Conservation (phyloP, 2,888 invertebrate genomes). For the Sesia apiformis region DNA sequence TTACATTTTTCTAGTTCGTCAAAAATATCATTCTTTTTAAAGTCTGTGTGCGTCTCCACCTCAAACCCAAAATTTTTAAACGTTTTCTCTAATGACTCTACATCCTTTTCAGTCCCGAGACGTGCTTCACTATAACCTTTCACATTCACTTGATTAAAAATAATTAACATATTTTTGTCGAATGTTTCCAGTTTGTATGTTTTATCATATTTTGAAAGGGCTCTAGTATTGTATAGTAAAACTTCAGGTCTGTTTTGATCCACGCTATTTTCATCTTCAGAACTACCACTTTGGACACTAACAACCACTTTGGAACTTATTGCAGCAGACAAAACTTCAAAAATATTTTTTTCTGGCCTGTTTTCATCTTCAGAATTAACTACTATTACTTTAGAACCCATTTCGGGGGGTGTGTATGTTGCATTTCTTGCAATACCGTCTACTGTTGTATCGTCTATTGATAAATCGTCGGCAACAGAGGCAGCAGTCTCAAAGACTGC, state of each 20-base stretch:
- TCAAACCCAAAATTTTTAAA: slow-evolving; percentile 42
- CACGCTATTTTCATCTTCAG: too few relatives aligned
- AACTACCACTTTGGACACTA: too few relatives aligned
- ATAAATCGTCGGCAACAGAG: too few relatives aligned
- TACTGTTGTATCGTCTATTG: too few relatives aligned
- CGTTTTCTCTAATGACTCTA: slow-evolving; percentile 28
- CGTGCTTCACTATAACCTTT: slow-evolving; percentile 30
- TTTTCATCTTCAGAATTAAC: too few relatives aligned
- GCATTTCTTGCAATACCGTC: too few relatives aligned
- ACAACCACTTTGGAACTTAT: too few relatives aligned
- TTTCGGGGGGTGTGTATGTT: too few relatives aligned
- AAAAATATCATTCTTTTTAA: slow-evolving; percentile 33
- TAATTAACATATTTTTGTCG: slow-evolving; percentile 42
- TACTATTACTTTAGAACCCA: too few relatives aligned
- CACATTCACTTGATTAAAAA: slow-evolving; percentile 43
- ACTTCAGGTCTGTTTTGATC: neutral
- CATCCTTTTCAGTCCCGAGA: slow-evolving; percentile 43
- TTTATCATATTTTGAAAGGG: slow-evolving; percentile 28
- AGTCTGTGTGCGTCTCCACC: slow-evolving; percentile 29
- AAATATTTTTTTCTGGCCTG: neutral
- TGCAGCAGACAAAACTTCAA: too few relatives aligned
- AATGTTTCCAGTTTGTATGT: slow-evolving; percentile 52
- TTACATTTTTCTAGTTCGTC: slow-evolving; percentile 33
- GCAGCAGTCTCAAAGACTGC: too few relatives aligned
- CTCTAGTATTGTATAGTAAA: slow-evolving; percentile 16